Evolutionary conservation across 2,888 invertebrate species (phyloP).

Genomic region (Eueremaeus valkanovi): DNA sequence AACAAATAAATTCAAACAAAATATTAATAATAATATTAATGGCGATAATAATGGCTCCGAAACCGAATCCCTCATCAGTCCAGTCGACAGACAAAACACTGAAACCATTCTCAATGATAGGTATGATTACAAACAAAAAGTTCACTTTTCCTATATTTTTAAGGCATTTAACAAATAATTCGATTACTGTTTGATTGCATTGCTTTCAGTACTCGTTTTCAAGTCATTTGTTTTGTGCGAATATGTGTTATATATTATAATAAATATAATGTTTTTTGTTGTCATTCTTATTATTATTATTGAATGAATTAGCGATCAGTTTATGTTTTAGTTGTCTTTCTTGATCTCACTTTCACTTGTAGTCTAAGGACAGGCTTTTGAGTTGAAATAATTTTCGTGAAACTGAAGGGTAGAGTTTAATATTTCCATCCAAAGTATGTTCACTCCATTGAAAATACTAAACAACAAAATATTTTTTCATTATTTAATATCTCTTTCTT

Average conservation of each 20-base stretch:
- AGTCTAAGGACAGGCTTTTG: slow-evolving; percentile 33
- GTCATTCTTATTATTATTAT: neutral
- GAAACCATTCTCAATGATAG: slow-evolving; percentile 1
- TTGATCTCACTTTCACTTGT: too few species aligned
- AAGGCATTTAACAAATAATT: neutral
- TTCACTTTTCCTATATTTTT: neutral
- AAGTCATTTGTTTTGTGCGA: neutral
- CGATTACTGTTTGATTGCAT: neutral
- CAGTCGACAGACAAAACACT: neutral
- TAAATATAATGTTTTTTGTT: neutral
- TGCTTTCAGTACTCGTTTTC: neutral
- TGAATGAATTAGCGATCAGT: neutral
- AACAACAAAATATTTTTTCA: neutral
- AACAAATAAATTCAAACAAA: slow-evolving; percentile 11
- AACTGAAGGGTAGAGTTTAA: slow-evolving; percentile 47
- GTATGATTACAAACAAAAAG: slow-evolving; percentile 1
- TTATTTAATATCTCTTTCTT: neutral
- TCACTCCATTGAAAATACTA: slow-evolving; percentile 46
- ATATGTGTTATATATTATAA: neutral
- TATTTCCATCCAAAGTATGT: slow-evolving; percentile 47
- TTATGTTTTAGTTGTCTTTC: neutral
- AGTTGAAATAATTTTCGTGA: slow-evolving; percentile 45
- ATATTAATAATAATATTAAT: neutral
- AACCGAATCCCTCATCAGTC: neutral
- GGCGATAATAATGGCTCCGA: neutral